Base-by-base conservation (phyloP, 2,797 vertebrate genomes). In the Anguilla megastoma region DNA sequence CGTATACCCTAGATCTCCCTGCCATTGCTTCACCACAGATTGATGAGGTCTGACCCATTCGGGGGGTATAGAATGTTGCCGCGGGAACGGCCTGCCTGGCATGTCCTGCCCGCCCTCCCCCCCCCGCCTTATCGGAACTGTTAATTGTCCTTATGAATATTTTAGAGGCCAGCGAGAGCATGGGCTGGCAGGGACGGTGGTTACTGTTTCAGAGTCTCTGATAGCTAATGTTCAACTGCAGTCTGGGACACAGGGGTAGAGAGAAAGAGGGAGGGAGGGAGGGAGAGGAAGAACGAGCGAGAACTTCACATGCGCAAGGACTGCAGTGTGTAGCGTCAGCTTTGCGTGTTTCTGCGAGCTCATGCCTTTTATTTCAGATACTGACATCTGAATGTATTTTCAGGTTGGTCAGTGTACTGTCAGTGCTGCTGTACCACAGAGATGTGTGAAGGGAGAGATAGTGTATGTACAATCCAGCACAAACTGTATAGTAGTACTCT, bases 41-140 rank as follows among this genome's bases (percentile, higher is more conserved):
- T 95, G 94, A 96, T 94, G 94, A 96, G 93, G 94, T 93, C 91
- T 93, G 92, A 93, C 94, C 93, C 89, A 93, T 94, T 85, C 33
- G 30, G 84, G 71, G 87, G 89, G 90, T 45, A 18, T 2, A 85
- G 79, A 56, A 50, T 66, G 85, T 74, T 79, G 1, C n/a, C 80
- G 30, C 30, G 79, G 86, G 45, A 86, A 88, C 87, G 0, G 86
- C 90, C 88, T 87, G 84, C 66, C 14, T 27, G 60, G 86, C 36
- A 0, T 88, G 0, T 85, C 24, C 9, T 69, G 27, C 90, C 88
- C 86, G 45, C 66, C 16, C 0, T 52, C 60, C 86, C 9, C 8
- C 41, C 56, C 76, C 41, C 7, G 52, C 86, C 85, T 86, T 85
- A 87, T 88, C 85, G 54, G 87, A 90, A 89, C 83, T 74, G 89